Evolutionary conservation across 2,797 vertebrate genomes (phyloP), one percentile per base, ranked within the genome.

Genomic region (Sebastes goodei): DNA sequence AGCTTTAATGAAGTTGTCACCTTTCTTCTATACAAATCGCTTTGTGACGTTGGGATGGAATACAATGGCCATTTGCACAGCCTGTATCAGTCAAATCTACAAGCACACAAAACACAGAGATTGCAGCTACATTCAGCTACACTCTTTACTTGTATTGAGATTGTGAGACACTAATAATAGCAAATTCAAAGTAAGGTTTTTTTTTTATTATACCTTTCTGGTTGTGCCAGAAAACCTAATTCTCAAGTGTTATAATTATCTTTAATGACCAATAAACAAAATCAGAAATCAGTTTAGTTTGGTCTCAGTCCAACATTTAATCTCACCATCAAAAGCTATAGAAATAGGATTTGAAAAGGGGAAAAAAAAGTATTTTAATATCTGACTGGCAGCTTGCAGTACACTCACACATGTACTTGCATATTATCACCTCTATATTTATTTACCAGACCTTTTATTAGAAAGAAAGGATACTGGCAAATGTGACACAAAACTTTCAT

Each of bases 361-460:
- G 15, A 27, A 32, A 11, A n/a, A 61, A 61, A 59, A 15, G 11
- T 32, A 29, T 12, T 30, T n/a, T 3, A 29, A 27, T 66, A 10
- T 53, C n/a, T 71, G 29, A 27, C 55, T 42, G 38, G 11, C 62
- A 72, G 63, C 38, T 49, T 57, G 46, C 70, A 56, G 32, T 38
- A 57, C 11, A 76, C 65, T 71, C n/a, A 49, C 10, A 32, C 20
- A 64, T 76, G 57, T 71, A 46, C 21, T 70, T 30, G n/a, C n/a
- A 35, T 17, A 61, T 4, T 29, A 27, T 65, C 33, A 69, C 30
- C n/a, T 57, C 33, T 59, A 38, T 52, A 49, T 49, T 20, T 20
- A 81, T 65, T 62, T 56, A 59, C 7, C 7, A 74, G 27, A 76
- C 33, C 80, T 87, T 80, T 77, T 52, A 70, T 76, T 67, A 46